Base-by-base conservation (phyloP, 2,888 invertebrate species). In the Ornithoptera alexandrae region DNA sequence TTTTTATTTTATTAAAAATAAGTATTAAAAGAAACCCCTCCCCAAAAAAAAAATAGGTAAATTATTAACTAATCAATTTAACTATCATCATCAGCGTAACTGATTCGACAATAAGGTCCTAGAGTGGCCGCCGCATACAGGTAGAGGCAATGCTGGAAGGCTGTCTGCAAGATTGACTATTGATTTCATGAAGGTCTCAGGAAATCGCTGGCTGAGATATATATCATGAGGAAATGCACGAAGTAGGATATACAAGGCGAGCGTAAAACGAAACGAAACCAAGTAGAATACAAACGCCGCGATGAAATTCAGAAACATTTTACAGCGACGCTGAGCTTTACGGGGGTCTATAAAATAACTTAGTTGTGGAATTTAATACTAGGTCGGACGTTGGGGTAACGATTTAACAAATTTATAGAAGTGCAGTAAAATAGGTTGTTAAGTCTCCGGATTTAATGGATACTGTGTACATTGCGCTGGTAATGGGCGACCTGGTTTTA, bases 241-340 rank as follows among this genome's bases (percentile, higher is more conserved):
- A 46, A 15, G 46, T 15, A 15, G 12, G 46, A 46, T 7, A 39
- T 10, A 8, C 39, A 15, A 46, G 15, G 15, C 12, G 15, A 12
- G 10, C 42, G 46, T 12, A 50, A 20, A 20, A n/a, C 56, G 56
- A 56, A 20, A 56, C 60, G 66, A 60, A 30, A 57, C 63, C 59
- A 50, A 60, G 58, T 58, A 4, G n/a, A 69, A 66, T 53, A 50
- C 39, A 18, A 67, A 66, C 69, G 56, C 36, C 30, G 58, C 66
- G 66, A 70, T 70, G 65, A 70, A 70, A 70, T 66, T 70, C 66
- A 59, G 62, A 66, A 70, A 70, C 69, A 66, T 53, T 66, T 70
- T 66, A 66, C 69, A 70, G 53, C 69, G 62, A 66, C 58, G 69
- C 62, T 66, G 46, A 62, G 66, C 69, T 70, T 70, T 70, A 70